Conservation (phyloP, 2,113 vertebrate genomes). For the Alaudala cheleensis region DNA sequence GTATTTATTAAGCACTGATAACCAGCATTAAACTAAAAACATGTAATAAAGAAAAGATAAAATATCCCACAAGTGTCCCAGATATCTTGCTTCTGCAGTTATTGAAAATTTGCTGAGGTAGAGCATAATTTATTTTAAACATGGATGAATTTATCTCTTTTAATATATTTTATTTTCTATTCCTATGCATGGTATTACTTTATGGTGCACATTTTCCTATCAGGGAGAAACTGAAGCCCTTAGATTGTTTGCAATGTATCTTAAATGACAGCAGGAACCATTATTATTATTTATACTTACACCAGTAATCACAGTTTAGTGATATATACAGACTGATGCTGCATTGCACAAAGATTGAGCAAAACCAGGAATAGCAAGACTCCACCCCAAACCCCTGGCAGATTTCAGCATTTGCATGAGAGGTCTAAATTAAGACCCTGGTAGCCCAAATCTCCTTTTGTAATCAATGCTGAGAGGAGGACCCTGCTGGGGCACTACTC, state of each 20-base stretch:
- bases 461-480: constrained; percentile 12
- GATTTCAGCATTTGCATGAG: not conserved
- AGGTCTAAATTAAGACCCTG: not conserved
- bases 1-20: not conserved
- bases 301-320: not conserved
- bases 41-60: not conserved
- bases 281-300: not conserved
- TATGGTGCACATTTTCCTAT: not conserved
- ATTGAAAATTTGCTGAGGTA: not conserved
- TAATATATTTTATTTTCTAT: not conserved
- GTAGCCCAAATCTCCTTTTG: not conserved
- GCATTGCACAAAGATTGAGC: not conserved
- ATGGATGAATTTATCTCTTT: not conserved
- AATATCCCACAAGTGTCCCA: not conserved
- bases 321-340: not conserved
- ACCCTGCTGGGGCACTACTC: not conserved
- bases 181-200: not conserved
- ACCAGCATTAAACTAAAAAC: not conserved
- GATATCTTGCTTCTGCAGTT: not conserved
- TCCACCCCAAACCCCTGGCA: not conserved
- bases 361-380: not conserved
- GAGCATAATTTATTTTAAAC: not conserved
- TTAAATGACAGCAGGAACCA: not conserved
- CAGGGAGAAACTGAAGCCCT: not conserved
- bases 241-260: not conserved